Conservation (phyloP, 2,888 invertebrate species). For the Gerosis bhagava region DNA sequence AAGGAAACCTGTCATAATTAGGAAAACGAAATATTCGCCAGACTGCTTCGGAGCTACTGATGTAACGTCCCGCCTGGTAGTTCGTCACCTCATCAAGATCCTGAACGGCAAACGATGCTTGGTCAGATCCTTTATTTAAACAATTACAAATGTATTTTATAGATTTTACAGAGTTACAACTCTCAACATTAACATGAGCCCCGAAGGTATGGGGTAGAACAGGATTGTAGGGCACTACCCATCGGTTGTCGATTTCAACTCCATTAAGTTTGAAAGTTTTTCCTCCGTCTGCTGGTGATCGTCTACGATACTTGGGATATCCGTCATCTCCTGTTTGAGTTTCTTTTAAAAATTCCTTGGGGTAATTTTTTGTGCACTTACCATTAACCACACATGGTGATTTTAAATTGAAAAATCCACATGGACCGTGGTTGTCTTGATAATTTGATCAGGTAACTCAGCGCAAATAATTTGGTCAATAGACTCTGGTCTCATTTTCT, state of each 20-base stretch:
- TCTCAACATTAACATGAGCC: slow-evolving; percentile 45
- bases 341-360: slow-evolving; percentile 9
- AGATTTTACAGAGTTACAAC: slow-evolving; percentile 52
- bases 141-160: slow-evolving; percentile 41
- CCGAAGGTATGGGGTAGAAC: slow-evolving; percentile 22
- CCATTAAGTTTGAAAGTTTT: too few relatives aligned
- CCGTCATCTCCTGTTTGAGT: slow-evolving; percentile 31
- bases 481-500: slow-evolving; percentile 24
- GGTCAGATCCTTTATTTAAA: slow-evolving; percentile 34
- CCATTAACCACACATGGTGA: slow-evolving; percentile 12
- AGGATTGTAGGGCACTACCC: slow-evolving; percentile 36
- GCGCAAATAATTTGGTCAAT: slow-evolving; percentile 28
- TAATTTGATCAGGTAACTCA: slow-evolving; percentile 24
- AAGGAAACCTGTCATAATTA: slow-evolving; percentile 12
- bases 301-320: slow-evolving; percentile 34
- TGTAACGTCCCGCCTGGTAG: slow-evolving; percentile 23
- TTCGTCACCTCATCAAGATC: slow-evolving; percentile 32
- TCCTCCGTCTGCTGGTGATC: slow-evolving; percentile 31
- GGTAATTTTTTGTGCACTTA: slow-evolving; percentile 28
- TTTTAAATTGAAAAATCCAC: neutral
- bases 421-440: slow-evolving; percentile 3
- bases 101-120: slow-evolving; percentile 34
- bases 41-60: slow-evolving; percentile 30
- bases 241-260: slow-evolving; percentile 34
- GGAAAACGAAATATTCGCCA: slow-evolving; percentile 26